Evolutionary conservation across 2,888 invertebrate species (phyloP).

Genomic region (Argynnis bischoffii): DNA sequence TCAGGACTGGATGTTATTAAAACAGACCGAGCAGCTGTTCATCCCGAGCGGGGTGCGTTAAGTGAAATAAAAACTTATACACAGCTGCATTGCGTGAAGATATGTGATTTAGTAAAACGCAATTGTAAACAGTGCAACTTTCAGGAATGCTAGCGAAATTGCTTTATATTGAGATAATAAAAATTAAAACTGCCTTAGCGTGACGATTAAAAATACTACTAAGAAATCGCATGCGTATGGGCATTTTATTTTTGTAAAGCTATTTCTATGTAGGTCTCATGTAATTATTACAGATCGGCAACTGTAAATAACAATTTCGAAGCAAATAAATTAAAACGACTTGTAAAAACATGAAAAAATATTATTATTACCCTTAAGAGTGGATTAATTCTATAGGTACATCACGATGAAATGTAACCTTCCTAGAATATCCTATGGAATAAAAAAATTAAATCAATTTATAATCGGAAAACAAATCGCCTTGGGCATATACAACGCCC

Average conservation of each 20-base stretch:
- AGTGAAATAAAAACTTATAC: conserved; percentile 52
- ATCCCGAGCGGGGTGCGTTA: conserved; percentile 54
- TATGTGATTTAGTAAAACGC: conserved; percentile 46
- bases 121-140: conserved; percentile 24
- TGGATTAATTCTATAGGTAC: too few species aligned
- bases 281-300: conserved; percentile 12
- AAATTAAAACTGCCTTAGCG: neutral
- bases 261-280: neutral
- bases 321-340: too few species aligned
- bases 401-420: too few species aligned
- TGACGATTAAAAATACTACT: conserved; percentile 23
- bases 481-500: too few species aligned
- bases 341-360: too few species aligned
- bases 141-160: conserved; percentile 34
- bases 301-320: neutral
- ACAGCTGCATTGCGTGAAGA: conserved; percentile 51
- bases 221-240: conserved; percentile 15
- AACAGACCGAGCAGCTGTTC: conserved; percentile 62
- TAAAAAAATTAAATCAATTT: too few species aligned
- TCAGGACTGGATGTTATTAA: conserved; percentile 46
- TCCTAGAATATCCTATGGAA: too few species aligned
- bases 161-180: conserved; percentile 8
- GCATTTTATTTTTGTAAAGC: neutral
- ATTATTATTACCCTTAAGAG: too few species aligned
- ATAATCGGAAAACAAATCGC: too few species aligned